Evolutionary conservation across 2,888 invertebrate species (phyloP), one percentile per base, ranked within the genome.

Genomic region (Ecdyonurus torrentis): DNA sequence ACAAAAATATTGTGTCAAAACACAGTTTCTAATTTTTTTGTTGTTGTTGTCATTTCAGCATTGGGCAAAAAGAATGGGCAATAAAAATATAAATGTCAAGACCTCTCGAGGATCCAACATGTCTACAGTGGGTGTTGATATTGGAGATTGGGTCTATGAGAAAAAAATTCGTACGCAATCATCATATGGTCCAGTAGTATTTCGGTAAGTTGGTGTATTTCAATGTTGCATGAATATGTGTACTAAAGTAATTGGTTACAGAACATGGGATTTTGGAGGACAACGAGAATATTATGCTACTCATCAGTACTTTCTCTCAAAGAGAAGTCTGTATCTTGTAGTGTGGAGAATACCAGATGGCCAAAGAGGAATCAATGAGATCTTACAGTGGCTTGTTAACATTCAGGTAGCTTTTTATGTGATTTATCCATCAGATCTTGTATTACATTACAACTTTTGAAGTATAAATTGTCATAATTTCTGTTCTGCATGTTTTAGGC

Each of bases 211-310:
- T 25, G 23, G 50, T 20, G 25, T 20, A 25, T 24, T 63, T 58
- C 20, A 24, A 18, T 55, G 37, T 15, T 52, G 18, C 24, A 22
- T 25, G 19, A 37, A 25, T 59, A 52, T 60, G 24, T 25, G 19
- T 25, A 25, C 2, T n/a, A 2, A 19, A 50, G 2, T 1, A 50
- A 2, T 61, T 19, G 2, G 18, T 1, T 66, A 68, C 64, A 78
- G 96, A 62, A 98, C 98, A 0, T 99, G 98, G 98, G 99, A 99
- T 76, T 99, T 99, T 76, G 97, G 97, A 2, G 98, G 98, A 0
- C 98, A 97, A 77, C 86, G 88, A 72, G 98, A 99, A 72, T 97
- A 98, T 74, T 98, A 98, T 74, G 93, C 97, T 0, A 98, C 98
- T 0, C 98, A 98, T 79, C 97, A 98, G 74, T 99, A 99, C 75